phyloP scores from a whole-genome alignment of 2,888 invertebrate species.

The Thereva unica region DNA sequence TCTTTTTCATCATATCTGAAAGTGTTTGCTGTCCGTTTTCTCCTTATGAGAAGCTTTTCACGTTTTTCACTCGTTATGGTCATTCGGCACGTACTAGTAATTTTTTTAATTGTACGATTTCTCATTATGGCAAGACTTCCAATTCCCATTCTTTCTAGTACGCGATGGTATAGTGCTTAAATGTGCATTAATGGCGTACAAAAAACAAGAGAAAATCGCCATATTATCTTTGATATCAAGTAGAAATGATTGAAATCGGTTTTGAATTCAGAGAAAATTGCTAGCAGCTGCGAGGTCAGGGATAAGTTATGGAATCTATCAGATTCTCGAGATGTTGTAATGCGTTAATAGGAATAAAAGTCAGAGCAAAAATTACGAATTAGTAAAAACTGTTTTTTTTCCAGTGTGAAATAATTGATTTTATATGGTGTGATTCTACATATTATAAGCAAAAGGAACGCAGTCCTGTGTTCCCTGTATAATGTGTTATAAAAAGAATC shows the following conservation, averaged over 20 bases:
- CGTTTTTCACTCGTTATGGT: neutral
- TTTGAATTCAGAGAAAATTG: constrained; percentile 16
- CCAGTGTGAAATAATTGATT: too few species aligned
- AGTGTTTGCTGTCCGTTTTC: neutral
- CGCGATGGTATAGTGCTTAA: neutral
- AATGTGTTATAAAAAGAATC: too few species aligned
- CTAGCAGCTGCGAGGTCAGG: constrained; percentile 8
- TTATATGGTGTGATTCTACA: too few species aligned
- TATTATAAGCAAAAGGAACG: too few species aligned
- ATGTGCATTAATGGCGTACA: constrained; percentile 14
- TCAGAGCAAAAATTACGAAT: too few species aligned
- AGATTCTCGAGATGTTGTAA: too few species aligned
- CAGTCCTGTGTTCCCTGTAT: too few species aligned
- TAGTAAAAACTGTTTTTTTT: too few species aligned
- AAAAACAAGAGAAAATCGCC: constrained; percentile 3
- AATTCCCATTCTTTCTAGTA: constrained; percentile 1
- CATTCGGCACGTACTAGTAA: constrained; percentile 14
- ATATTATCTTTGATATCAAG: constrained; percentile 10
- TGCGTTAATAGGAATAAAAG: too few species aligned
- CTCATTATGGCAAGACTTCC: constrained; percentile 16
- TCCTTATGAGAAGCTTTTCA: constrained; percentile 4
- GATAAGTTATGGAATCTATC: neutral
- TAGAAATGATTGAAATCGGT: constrained; percentile 4
- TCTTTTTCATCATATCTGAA: too few species aligned
- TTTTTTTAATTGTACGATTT: constrained; percentile 23